A percentile compares a stretch with the other conserved stretches of the same genome.
Conservation (phyloP, 2,113 vertebrate genomes). For the Candoia aspera region DNA sequence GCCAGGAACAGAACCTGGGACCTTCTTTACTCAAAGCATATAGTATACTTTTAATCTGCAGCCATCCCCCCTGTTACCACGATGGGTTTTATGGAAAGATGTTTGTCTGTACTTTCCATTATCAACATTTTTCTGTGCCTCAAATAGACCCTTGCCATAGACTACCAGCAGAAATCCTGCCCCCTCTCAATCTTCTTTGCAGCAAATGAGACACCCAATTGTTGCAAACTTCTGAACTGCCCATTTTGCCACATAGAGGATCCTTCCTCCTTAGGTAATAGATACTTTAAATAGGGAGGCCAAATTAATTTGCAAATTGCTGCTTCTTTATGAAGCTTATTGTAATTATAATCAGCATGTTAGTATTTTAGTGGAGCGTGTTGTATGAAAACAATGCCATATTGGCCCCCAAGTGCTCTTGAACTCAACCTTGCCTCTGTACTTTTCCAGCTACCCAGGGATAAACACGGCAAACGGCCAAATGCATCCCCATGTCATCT, state of each 20-base stretch:
- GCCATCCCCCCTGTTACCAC: neutral
- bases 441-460: conserved; percentile 45
- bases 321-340: conserved; percentile 46
- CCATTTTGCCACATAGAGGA: conserved; percentile 10
- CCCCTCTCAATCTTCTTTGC: neutral
- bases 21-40: neutral
- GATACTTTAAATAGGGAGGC: conserved; percentile 38
- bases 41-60: neutral
- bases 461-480: conserved; percentile 47
- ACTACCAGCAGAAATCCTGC: too few relatives aligned
- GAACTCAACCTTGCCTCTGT: conserved; percentile 48
- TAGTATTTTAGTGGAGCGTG: conserved; percentile 50
- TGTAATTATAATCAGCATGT: conserved; percentile 37
- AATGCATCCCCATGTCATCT: conserved; percentile 60
- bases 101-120: neutral
- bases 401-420: conserved; percentile 41
- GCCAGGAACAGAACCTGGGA: neutral
- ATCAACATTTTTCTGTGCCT: neutral
- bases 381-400: conserved; percentile 58
- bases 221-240: conserved; percentile 20
- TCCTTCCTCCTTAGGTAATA: conserved; percentile 22
- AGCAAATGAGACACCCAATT: neutral
- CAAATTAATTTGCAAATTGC: conserved; percentile 38
- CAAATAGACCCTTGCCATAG: neutral
- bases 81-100: neutral